Percentiles rank a stretch among this genome's conserved stretches.
Conservation (phyloP, 2,888 invertebrate species). For the Andrena camellia region DNA sequence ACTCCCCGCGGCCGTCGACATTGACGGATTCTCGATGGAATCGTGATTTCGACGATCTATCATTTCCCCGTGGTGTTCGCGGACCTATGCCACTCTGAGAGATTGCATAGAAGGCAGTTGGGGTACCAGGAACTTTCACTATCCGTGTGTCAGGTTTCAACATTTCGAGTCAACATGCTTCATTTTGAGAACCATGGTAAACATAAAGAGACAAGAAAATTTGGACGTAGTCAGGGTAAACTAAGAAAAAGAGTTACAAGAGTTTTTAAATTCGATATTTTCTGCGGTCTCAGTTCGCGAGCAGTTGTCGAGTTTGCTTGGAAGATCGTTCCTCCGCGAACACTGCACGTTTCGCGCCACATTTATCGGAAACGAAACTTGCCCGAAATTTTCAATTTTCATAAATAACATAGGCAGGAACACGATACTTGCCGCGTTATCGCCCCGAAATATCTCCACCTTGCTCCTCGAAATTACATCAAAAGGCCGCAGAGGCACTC, state of each 20-base stretch:
- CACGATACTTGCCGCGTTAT: conserved; percentile 9
- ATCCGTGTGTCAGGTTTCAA: no score
- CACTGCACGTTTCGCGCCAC: not conserved
- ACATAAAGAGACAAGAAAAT: no score
- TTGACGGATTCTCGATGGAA: conserved; percentile 79
- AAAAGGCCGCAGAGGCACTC: conserved; percentile 11
- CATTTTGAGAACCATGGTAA: no score
- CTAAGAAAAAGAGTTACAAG: no score
- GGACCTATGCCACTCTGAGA: conserved; percentile 28
- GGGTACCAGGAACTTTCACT: not conserved
- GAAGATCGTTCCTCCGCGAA: not conserved
- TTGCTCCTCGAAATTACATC: conserved; percentile 33
- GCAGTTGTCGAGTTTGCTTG: not conserved
- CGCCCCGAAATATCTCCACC: conserved; percentile 13
- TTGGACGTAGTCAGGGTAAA: no score
- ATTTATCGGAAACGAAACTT: not conserved
- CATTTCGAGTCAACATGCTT: no score
- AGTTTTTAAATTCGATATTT: no score
- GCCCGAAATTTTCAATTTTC: conserved; percentile 13
- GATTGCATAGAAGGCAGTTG: conserved; percentile 43
- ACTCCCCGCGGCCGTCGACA: conserved; percentile 73
- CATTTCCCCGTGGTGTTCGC: conserved; percentile 57
- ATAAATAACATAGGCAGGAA: conserved; percentile 15
- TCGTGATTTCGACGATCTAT: conserved; percentile 73
- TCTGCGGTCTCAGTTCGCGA: no score